Conservation (phyloP, 1,140 invertebrate genomes). For the Drosophila bocki region DNA sequence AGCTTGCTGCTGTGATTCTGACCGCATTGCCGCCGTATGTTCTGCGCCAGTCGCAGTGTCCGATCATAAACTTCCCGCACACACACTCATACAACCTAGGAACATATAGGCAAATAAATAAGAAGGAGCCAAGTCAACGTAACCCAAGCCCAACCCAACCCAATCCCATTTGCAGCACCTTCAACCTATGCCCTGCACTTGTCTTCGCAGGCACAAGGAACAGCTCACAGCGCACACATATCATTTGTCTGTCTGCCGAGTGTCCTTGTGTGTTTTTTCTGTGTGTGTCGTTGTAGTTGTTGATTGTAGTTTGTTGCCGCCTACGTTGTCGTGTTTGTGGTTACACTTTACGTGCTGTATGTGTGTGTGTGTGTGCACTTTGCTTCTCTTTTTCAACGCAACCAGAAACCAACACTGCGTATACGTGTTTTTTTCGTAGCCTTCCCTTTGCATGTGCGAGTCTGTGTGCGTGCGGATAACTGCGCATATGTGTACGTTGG, state of each 20-base stretch:
- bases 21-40: conserved; percentile 60
- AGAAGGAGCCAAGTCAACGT: conserved; percentile 20
- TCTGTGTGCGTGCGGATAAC: conserved; percentile 25
- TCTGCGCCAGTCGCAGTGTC: conserved; percentile 69
- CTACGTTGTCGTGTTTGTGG: conserved; percentile 74
- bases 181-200: conserved; percentile 41
- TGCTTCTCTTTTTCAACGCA: conserved; percentile 17
- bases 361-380: conserved; percentile 25
- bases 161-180: conserved; percentile 45
- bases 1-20: conserved; percentile 48
- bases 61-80: conserved; percentile 73
- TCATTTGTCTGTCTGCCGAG: conserved; percentile 66
- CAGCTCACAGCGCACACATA: conserved; percentile 55
- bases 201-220: conserved; percentile 48
- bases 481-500: conserved; percentile 54
- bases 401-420: conserved; percentile 38
- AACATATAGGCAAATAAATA: conserved; percentile 60
- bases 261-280: conserved; percentile 31
- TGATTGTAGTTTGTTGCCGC: conserved; percentile 68
- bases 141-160: conserved; percentile 34
- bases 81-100: background rate
- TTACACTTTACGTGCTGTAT: conserved; percentile 69
- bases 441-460: conserved; percentile 43
- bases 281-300: conserved; percentile 42
- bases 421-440: conserved; percentile 32